Base-by-base conservation (phyloP, 2,888 invertebrate genomes). In the Brachyopa scutellaris region DNA sequence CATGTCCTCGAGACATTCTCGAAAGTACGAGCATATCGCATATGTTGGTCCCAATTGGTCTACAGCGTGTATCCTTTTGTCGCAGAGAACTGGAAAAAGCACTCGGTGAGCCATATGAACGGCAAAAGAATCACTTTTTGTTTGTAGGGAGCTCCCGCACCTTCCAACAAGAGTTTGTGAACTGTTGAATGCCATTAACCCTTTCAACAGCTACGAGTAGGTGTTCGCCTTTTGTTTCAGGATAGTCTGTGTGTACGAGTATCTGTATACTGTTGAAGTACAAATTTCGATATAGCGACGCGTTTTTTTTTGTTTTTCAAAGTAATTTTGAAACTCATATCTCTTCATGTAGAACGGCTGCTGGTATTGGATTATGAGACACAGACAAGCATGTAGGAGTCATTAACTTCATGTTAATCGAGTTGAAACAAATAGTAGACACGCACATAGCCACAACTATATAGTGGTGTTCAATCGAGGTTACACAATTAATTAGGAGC, bases 181-280 rank as follows among this genome's bases (percentile, higher is more conserved):
- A 53, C 66, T 67, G 53, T 67, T 47, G 49, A 59, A 70, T 70
- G 70, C 19, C 45, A 59, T 51, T 59, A 59, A 59, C 70, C 70
- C 49, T 70, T 49, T 59, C 47, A 70, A 51, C 59, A 51, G 70
- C 3, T n/a, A n/a, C n/a, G n/a, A n/a, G n/a, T n/a, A n/a, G n/a
- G 17, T 69, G 67, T 67, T 33, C 6, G 4, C n/a, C 11, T 21
- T 2, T 3, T 2, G 11, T 1, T 4, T n/a, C n/a, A n/a, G n/a
- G n/a, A n/a, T n/a, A n/a, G 21, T 11, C 19, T 17, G 42, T 45
- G 59, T 9, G n/a, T n/a, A n/a, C n/a, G n/a, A n/a, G n/a, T n/a
- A n/a, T n/a, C n/a, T n/a, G n/a, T n/a, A n/a, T n/a, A n/a, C n/a
- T n/a, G n/a, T n/a, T n/a, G n/a, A n/a, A n/a, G n/a, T n/a, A n/a